Evolutionary conservation across 2,888 invertebrate genomes (phyloP).

Genomic region (Apamea monoglypha): DNA sequence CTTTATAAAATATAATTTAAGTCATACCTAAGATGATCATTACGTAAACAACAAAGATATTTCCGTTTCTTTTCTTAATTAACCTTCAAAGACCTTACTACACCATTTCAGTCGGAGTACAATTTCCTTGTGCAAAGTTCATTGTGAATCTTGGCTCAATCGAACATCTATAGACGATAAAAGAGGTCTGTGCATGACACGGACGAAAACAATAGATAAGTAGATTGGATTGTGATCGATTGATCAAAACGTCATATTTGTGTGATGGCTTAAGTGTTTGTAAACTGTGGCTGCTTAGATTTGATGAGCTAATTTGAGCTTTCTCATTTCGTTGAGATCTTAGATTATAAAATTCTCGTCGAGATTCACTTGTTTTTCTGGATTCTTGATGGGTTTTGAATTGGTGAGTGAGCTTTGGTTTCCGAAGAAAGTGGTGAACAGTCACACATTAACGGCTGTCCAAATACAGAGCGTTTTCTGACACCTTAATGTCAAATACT

Average conservation of each 20-base stretch:
- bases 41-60: not conserved
- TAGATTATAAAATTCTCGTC: no score
- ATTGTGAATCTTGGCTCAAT: constrained; percentile 25
- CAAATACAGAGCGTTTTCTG: no score
- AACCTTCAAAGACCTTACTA: not conserved
- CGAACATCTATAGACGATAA: constrained; percentile 31
- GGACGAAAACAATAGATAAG: constrained; percentile 31
- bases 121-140: constrained; percentile 21
- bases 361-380: no score
- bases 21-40: not conserved
- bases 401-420: no score
- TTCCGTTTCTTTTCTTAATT: not conserved
- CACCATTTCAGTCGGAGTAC: not conserved
- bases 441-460: no score
- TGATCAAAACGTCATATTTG: constrained; percentile 4
- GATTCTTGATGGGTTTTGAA: no score
- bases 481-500: no score
- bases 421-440: no score
- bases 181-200: constrained; percentile 41
- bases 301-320: not conserved
- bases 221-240: constrained; percentile 32
- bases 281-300: not conserved
- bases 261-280: constrained; percentile 6
- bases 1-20: no score
- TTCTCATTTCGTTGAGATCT: not conserved